phyloP scores from a whole-genome alignment of 2,888 invertebrate species.

The Temnothorax rugatulus region DNA sequence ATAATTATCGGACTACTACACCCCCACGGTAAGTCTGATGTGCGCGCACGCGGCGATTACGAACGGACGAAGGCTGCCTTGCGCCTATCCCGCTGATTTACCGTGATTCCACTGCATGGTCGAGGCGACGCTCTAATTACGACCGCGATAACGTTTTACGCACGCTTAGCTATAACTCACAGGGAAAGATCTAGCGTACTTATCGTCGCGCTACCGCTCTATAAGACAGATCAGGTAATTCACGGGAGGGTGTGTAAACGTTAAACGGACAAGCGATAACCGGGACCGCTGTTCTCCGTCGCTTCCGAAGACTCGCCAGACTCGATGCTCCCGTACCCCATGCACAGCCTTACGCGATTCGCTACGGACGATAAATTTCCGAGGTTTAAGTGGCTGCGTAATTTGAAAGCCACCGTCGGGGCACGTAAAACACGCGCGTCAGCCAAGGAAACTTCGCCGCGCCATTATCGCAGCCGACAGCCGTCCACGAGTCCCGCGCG shows the following conservation, averaged over 20 bases:
- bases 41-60: slow-evolving; percentile 40
- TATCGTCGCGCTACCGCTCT: slow-evolving; percentile 75
- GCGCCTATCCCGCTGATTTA: slow-evolving; percentile 70
- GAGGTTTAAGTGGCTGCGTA: slow-evolving; percentile 72
- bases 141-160: slow-evolving; percentile 80
- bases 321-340: slow-evolving; percentile 53
- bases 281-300: slow-evolving; percentile 29
- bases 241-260: slow-evolving; percentile 67
- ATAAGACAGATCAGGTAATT: slow-evolving; percentile 80
- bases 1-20: slow-evolving; percentile 79
- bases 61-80: slow-evolving; percentile 49
- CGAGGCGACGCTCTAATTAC: slow-evolving; percentile 81
- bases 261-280: slow-evolving; percentile 72
- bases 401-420: slow-evolving; percentile 64
- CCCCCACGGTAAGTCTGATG: slow-evolving; percentile 38
- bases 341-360: slow-evolving; percentile 64
- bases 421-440: slow-evolving; percentile 56
- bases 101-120: slow-evolving; percentile 79
- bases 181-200: slow-evolving; percentile 78
- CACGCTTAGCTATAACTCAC: slow-evolving; percentile 79
- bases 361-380: slow-evolving; percentile 69
- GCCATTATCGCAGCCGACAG: slow-evolving; percentile 18
- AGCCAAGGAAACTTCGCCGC: slow-evolving; percentile 17
- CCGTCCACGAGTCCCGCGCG: neutral
- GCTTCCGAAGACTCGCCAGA: slow-evolving; percentile 30